Base-by-base conservation (phyloP, 2,888 invertebrate species). In the Eilema sororculum region DNA sequence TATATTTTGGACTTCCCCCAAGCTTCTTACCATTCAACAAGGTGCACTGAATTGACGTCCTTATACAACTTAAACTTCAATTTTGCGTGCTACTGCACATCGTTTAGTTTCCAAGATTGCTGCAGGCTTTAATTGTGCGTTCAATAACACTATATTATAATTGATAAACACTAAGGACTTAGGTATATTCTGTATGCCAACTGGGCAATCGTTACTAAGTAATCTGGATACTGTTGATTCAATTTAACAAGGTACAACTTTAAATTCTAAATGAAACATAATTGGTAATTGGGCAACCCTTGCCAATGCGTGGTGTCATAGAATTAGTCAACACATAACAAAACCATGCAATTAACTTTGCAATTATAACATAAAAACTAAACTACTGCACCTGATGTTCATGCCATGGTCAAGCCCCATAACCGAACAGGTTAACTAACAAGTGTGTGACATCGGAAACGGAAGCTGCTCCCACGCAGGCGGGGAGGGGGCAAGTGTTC, bases 391-490 rank as follows among this genome's bases (percentile, higher is more conserved):
- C 28, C 41, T 67, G 59, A 25, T 60, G 41, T 25, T 56, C 58
- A 69, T 61, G 46, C 56, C 16, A 61, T 65, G 60, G 56, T 67
- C 60, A 61, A 0, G 30, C 62, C 64, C 71, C 58, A 69, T 70
- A 74, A 75, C 68, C 60, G 57, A 68, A 37, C 80, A 80, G 77
- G 77, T 80, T 78, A 85, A 80, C 77, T 82, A 86, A 84, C 87
- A 86, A 88, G 86, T 89, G 87, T 84, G 85, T 77, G 75, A 77
- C 85, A 89, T 92, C 93, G 93, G 93, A 93, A 94, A 82, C 94
- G 94, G 95, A 95, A 93, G 88, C 93, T 91, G 91, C 90, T 90
- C 92, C 92, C 89, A 87, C 86, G 86, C 86, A 76, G 5, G 67
- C 37, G 58, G 63, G 62, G 72, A 61, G 73, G 84, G 82, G 77